A percentile compares a stretch with the other conserved stretches of the same genome.
phyloP scores from a whole-genome alignment of 2,797 vertebrate genomes.

The Chiloscyllium punctatum region DNA sequence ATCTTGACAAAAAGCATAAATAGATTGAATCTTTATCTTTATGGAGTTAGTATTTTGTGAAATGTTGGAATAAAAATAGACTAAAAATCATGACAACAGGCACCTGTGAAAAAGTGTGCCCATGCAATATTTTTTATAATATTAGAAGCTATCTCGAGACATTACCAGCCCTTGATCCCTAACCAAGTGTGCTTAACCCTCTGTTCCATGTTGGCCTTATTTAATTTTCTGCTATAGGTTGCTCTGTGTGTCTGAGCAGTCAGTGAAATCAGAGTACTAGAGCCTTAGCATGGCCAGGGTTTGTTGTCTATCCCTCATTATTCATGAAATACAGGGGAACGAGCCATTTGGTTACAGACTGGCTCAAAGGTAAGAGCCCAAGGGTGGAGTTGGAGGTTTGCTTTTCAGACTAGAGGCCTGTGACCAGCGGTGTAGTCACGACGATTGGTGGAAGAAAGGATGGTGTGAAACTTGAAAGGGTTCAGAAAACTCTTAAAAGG shows the following conservation, averaged over 20 bases:
- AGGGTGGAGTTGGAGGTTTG: too few relatives aligned
- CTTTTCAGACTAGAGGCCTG: too few relatives aligned
- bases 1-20: neutral
- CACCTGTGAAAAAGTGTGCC: neutral
- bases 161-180: neutral
- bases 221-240: neutral
- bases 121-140: neutral
- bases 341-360: too few relatives aligned
- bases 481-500: too few relatives aligned
- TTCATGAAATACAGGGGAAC: too few relatives aligned
- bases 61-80: neutral
- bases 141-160: neutral
- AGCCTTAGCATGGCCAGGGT: neutral
- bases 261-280: neutral
- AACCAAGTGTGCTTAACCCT: neutral
- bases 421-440: too few relatives aligned
- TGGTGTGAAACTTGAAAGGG: too few relatives aligned
- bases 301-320: too few relatives aligned
- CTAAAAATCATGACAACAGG: neutral
- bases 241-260: neutral
- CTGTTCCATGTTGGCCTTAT: neutral
- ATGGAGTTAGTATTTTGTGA: too few relatives aligned
- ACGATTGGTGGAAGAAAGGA: too few relatives aligned
- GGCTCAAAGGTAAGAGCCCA: too few relatives aligned
- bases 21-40: neutral